These are phyloP conservation scores for Etheostoma spectabile DNA, from an alignment of 2,113 vertebrate species.

Conservation along the genomic window DNA sequence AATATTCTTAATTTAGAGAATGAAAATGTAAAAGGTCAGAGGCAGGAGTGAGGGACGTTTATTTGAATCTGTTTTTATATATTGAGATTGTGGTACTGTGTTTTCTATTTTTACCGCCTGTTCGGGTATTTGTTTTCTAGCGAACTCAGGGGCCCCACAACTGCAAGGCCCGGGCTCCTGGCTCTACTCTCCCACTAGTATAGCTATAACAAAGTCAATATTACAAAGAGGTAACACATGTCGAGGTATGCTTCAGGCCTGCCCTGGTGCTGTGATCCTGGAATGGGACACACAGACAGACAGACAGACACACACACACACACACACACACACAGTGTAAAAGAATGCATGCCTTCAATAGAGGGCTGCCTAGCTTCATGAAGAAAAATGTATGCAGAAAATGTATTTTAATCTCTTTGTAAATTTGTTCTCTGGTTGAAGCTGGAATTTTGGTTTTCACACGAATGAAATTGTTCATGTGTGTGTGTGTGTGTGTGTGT, in stretches of 20 bases:
- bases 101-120: slow-evolving; percentile 73
- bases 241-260: slow-evolving; percentile 81
- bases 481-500: slow-evolving; percentile 17
- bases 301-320: slow-evolving; percentile 48
- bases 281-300: slow-evolving; percentile 58
- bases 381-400: slow-evolving; percentile 55
- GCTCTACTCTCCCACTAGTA: slow-evolving; percentile 83
- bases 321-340: slow-evolving; percentile 47
- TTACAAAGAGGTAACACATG: slow-evolving; percentile 86
- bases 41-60: slow-evolving; percentile 39
- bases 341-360: slow-evolving; percentile 66
- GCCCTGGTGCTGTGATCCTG: slow-evolving; percentile 75
- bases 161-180: slow-evolving; percentile 70
- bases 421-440: slow-evolving; percentile 65
- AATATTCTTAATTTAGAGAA: slow-evolving; percentile 60
- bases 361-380: slow-evolving; percentile 44
- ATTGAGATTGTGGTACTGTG: slow-evolving; percentile 68
- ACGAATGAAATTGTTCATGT: slow-evolving; percentile 58
- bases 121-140: slow-evolving; percentile 78
- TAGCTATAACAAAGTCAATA: slow-evolving; percentile 85
- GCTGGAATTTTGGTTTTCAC: slow-evolving; percentile 51
- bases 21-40: slow-evolving; percentile 53
- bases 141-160: slow-evolving; percentile 72
- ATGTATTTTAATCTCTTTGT: slow-evolving; percentile 37
- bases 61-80: slow-evolving; percentile 60